Evolutionary conservation across 1,140 invertebrate genomes (phyloP), one percentile per base, ranked within the genome.

Genomic region (Pemphigus obesinymphae): DNA sequence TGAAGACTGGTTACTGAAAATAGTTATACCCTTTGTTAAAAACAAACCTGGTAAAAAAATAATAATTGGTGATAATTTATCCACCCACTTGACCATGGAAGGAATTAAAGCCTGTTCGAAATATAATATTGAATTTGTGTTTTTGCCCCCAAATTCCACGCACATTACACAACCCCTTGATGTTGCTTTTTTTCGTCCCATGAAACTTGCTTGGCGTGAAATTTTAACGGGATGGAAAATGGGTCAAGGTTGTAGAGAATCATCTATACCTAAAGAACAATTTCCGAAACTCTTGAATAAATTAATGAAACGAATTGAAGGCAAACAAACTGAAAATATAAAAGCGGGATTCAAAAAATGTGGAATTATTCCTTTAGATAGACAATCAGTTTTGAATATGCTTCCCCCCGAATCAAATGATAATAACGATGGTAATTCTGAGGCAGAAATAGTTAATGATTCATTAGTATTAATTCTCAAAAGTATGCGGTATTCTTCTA

Each of bases 51-150:
- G 23, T 11, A 58, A 58, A 58, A 29, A 29, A 29, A 0, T 58
- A 11, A 13, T 58, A 58, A 58, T 29, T 13, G 53, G 23, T 15
- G 87, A 88, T 82, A 88, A 88, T 83, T 83, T 88, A 43, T 84
- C 84, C 7, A 85, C 84, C 15, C 87, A 88, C 83, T 82, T 88
- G 17, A 83, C 78, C 23, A 8, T 83, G 8, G 82, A 87, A 40
- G 63, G 87, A 11, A 82, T 88, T 17, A 83, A 85, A 63, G 7
- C 82, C 8, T 87, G 86, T 53, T 53, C 83, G 55, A 83, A 86
- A 84, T 84, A 88, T 66, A 83, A 88, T 81, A 86, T 88, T 23
- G 72, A 81, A 31, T 87, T 88, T 83, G 66, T 87, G 10, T 87
- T 85, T 68, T 84, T 88, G 10, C 86, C 86, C n/a, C n/a, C n/a